Evolutionary conservation across 2,888 invertebrate species (phyloP), one percentile per base, ranked within the genome.

Genomic region (Acrobasis repandana): DNA sequence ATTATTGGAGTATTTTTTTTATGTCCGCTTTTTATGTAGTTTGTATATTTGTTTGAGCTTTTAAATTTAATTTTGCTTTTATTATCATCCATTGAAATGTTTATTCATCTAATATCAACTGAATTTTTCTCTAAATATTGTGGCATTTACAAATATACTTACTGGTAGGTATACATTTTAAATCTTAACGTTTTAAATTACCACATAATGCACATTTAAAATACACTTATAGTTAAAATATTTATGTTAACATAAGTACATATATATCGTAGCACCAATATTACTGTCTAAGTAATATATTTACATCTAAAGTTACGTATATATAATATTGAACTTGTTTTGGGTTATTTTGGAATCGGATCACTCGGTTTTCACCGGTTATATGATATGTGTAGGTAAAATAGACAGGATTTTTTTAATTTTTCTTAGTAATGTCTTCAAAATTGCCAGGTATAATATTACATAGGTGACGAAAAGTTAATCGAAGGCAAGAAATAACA

Each of bases 311-410:
- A 59, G 33, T 64, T 71, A 71, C 58, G 64, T 62, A 47, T 64
- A 63, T 64, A 63, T 60, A 61, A 54, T 70, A 61, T 65, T 66
- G 48, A 57, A 34, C 47, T 56, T 65, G 59, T 67, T 70, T 71
- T 70, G 71, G 70, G 69, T 68, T 63, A 60, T 62, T 61, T 77
- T 77, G 76, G 73, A 68, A 66, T 66, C 61, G 43, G 62, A 75
- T 74, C 73, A 73, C 73, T 68, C 63, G 48, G 47, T 56, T n/a
- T 34, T 49, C 54, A 59, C 49, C 61, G 38, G 36, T 38, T 18
- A 52, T 64, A 47, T 70, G 67, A 71, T 67, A 65, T 43, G 43
- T 43, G 63, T 61, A 72, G 66, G 66, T 69, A 71, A 68, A 54
- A 51, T n/a, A 43, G 11, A 43, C n/a, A 14, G 14, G 9, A 10